These are phyloP conservation scores for Archilochus colubris DNA, from an alignment of 2,113 vertebrate species.

Conservation along the genomic window DNA sequence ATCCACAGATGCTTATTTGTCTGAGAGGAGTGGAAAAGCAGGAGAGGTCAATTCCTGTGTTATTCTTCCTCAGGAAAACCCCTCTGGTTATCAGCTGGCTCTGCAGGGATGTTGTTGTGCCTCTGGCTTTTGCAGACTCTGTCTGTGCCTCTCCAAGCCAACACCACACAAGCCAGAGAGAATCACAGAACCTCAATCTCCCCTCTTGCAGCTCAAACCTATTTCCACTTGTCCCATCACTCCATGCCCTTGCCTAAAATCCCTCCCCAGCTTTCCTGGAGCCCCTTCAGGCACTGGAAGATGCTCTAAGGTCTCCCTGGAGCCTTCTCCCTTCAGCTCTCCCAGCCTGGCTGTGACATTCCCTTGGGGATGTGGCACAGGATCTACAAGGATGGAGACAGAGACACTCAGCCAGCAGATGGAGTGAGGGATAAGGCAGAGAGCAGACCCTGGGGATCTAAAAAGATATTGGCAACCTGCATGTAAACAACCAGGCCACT, in stretches of 20 bases:
- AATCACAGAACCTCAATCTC: no score
- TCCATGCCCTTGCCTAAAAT: no score
- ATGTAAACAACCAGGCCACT: neutral
- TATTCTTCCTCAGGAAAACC: neutral
- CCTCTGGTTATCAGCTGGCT: neutral
- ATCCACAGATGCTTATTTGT: neutral
- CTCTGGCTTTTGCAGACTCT: neutral
- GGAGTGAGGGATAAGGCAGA: neutral
- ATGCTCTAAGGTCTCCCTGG: no score
- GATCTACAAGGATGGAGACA: neutral
- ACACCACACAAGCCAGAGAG: rapidly evolving
- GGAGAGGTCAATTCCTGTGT: neutral
- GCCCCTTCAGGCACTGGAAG: no score
- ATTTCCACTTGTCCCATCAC: no score
- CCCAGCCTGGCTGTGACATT: neutral
- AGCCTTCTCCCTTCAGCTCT: no score
- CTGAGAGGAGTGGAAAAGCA: rapidly evolving
- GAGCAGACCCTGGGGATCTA: neutral
- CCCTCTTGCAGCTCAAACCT: no score
- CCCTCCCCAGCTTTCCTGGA: no score
- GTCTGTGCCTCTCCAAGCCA: neutral
- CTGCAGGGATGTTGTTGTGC: rapidly evolving
- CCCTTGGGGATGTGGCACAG: neutral
- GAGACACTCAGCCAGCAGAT: rapidly evolving
- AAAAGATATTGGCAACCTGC: neutral